Conservation (phyloP, 2,797 vertebrate species). For the Pantherophis alleghaniensis region DNA sequence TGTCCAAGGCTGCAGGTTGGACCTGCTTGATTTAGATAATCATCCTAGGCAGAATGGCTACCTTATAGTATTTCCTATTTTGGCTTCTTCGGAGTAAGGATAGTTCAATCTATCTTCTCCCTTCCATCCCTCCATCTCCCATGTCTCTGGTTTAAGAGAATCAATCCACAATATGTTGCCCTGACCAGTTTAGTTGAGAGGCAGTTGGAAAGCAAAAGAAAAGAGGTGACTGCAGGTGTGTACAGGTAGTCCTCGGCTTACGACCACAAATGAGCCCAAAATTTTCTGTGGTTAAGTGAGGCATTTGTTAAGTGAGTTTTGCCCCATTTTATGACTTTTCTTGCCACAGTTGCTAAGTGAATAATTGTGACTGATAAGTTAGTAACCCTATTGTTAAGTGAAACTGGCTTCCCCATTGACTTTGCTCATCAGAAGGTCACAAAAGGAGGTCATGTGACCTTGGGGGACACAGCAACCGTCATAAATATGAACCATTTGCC, state of each 20-base stretch:
- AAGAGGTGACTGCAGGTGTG: background rate
- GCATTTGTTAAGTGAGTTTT: background rate
- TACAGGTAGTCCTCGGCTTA: too few relatives aligned
- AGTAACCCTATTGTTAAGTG: background rate
- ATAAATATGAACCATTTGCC: too few relatives aligned
- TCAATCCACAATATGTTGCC: background rate
- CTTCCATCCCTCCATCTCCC: background rate
- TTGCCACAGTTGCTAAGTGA: background rate
- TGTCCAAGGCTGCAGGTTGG: background rate
- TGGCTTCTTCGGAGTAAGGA: background rate
- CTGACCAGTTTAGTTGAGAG: background rate
- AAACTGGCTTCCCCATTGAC: background rate
- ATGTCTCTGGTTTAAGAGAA: background rate
- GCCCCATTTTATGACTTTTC: background rate
- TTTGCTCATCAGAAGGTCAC: background rate
- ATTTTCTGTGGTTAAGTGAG: background rate
- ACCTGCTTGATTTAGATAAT: background rate
- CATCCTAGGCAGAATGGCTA: background rate
- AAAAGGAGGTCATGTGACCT: background rate
- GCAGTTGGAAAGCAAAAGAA: background rate
- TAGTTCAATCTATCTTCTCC: background rate
- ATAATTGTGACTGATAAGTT: background rate
- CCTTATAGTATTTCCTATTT: background rate
- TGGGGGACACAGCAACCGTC: background rate
- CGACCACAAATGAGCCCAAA: background rate